Conservation (phyloP, 2,888 invertebrate species). For the Erynnis tages region DNA sequence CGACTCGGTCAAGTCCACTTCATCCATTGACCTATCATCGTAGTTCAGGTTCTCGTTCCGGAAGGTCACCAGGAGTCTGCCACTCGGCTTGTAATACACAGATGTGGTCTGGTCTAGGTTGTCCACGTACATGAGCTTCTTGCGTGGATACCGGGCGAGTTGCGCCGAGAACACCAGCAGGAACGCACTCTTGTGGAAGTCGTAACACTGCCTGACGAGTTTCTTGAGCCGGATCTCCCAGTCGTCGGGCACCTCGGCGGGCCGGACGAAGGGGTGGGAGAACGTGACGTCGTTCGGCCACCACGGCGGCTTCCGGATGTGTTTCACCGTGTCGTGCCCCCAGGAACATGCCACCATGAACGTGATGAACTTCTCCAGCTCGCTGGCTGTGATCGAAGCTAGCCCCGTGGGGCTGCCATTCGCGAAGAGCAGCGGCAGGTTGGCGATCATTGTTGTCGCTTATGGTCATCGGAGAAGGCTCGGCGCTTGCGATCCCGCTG, state of each 20-base stretch:
- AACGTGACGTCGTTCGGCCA: slow-evolving; percentile 86
- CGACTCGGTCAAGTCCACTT: slow-evolving; percentile 55
- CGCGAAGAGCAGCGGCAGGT: slow-evolving; percentile 86
- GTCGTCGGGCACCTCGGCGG: slow-evolving; percentile 63
- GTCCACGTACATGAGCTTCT: slow-evolving; percentile 85
- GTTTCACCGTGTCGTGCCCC: slow-evolving; percentile 82
- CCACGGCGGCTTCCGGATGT: slow-evolving; percentile 85
- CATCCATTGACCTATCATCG: slow-evolving; percentile 55
- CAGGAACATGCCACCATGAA: slow-evolving; percentile 89
- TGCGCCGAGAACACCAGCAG: slow-evolving; percentile 86
- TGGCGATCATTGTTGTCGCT: slow-evolving; percentile 84
- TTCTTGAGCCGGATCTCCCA: slow-evolving; percentile 84
- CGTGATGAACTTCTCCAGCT: slow-evolving; percentile 86
- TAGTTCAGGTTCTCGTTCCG: slow-evolving; percentile 87
- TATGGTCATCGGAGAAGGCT: slow-evolving; percentile 70
- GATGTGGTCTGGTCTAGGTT: slow-evolving; percentile 88
- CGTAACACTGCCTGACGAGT: slow-evolving; percentile 86
- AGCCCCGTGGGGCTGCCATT: slow-evolving; percentile 87
- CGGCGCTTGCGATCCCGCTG: slow-evolving; percentile 67
- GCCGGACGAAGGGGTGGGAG: slow-evolving; percentile 83
- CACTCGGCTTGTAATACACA: slow-evolving; percentile 83
- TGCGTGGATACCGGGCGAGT: slow-evolving; percentile 83
- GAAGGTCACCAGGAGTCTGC: slow-evolving; percentile 86
- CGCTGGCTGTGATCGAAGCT: slow-evolving; percentile 81
- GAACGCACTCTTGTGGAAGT: slow-evolving; percentile 87